A percentile compares a stretch with the other conserved stretches of the same genome.
Conservation (phyloP, 2,888 invertebrate genomes). For the Corbicula japonica region DNA sequence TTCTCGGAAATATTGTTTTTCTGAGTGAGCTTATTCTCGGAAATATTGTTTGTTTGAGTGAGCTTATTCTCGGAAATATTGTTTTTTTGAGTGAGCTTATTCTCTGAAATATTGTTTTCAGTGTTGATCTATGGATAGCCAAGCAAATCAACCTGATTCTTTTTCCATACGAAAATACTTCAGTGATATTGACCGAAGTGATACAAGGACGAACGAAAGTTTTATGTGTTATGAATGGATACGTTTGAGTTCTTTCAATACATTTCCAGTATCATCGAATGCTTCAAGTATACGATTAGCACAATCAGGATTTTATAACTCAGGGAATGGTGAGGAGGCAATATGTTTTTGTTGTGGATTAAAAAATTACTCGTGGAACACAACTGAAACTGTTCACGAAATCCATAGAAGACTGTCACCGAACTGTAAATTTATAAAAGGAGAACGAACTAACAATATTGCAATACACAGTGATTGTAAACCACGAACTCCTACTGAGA, state of each 20-base stretch:
- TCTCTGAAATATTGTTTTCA: no score
- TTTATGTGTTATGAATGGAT: constrained; percentile 26
- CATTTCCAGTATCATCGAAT: constrained; percentile 10
- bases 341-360: constrained; percentile 30
- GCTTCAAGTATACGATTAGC: constrained; percentile 15
- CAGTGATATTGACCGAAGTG: background rate
- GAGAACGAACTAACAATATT: background rate
- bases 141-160: no score
- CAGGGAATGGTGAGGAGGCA: constrained; percentile 14
- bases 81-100: no score
- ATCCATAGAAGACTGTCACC: constrained; percentile 21
- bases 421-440: constrained; percentile 18
- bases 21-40: no score
- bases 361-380: constrained; percentile 9
- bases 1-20: no score
- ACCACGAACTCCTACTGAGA: no score
- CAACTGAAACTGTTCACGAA: background rate
- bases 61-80: no score
- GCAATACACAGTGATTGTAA: no score
- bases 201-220: background rate
- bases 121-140: no score
- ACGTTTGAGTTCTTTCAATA: constrained; percentile 2
- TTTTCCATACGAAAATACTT: background rate
- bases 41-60: no score
- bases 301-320: constrained; percentile 31